These are phyloP conservation scores for Mythimna albipuncta DNA, from an alignment of 2,888 invertebrate species.

Conservation along the genomic window DNA sequence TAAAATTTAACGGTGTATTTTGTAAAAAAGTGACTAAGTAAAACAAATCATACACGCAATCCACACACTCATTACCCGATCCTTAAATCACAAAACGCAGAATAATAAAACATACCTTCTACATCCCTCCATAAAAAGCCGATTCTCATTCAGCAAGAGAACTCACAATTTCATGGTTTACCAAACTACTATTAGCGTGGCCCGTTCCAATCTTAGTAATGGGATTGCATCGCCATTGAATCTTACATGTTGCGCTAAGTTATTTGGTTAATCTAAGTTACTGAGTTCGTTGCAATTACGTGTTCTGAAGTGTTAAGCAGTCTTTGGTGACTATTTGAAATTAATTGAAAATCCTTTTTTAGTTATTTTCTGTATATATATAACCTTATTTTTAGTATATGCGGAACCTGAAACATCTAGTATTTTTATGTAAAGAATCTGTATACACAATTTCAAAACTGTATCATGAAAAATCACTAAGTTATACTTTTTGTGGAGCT, in stretches of 20 bases:
- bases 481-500: no score
- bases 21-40: no score
- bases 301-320: background rate
- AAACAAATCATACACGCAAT: no score
- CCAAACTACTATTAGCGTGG: slow-evolving; percentile 54
- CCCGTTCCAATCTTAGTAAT: slow-evolving; percentile 64
- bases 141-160: slow-evolving; percentile 55
- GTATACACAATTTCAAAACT: no score
- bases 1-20: no score
- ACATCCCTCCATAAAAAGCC: slow-evolving; percentile 33
- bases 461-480: no score
- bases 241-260: slow-evolving; percentile 59
- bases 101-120: slow-evolving; percentile 33
- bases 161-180: slow-evolving; percentile 59
- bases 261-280: slow-evolving; percentile 56
- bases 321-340: background rate
- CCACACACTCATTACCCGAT: no score
- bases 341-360: background rate
- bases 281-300: slow-evolving; percentile 9
- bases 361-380: no score
- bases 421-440: no score
- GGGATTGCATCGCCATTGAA: slow-evolving; percentile 59
- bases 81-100: background rate
- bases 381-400: no score
- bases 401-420: no score